phyloP scores from a whole-genome alignment of 2,888 invertebrate genomes.

The Ormyrus rosae region DNA sequence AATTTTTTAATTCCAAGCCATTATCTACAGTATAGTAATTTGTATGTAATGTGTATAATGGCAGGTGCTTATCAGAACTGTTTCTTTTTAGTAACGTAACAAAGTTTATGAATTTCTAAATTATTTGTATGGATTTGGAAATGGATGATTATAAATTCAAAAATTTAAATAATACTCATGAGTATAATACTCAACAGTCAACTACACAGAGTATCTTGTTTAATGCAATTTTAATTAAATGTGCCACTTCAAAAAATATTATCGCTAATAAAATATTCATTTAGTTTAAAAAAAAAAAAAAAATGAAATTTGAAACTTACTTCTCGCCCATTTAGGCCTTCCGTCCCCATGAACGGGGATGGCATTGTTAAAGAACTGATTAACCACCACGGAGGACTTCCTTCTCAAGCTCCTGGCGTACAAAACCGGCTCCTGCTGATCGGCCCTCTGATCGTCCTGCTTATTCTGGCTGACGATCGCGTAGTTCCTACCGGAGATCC shows the following conservation, averaged over 20 bases:
- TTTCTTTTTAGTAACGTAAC: too few relatives aligned
- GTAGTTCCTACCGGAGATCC: conserved; percentile 78
- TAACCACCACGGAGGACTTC: conserved; percentile 74
- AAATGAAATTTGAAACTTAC: conserved; percentile 72
- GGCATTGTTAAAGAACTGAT: conserved; percentile 76
- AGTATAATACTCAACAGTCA: too few relatives aligned
- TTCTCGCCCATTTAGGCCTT: conserved; percentile 74
- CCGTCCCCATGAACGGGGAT: conserved; percentile 74
- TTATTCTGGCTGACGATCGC: conserved; percentile 77
- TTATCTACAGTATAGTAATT: background rate
- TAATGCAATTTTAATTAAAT: too few relatives aligned
- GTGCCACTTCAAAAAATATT: too few relatives aligned
- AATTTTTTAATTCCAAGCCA: too few relatives aligned
- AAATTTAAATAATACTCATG: too few relatives aligned
- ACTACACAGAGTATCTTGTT: too few relatives aligned
- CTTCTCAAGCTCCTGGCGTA: conserved; percentile 70
- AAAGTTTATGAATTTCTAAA: too few relatives aligned
- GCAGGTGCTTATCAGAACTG: too few relatives aligned
- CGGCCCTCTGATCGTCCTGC: conserved; percentile 26
- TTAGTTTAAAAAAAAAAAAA: background rate
- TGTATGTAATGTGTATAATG: background rate
- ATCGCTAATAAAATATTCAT: background rate
- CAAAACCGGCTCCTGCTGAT: conserved; percentile 4
- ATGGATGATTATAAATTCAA: too few relatives aligned
- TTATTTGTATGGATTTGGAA: too few relatives aligned